A percentile compares a stretch with the other conserved stretches of the same genome.
Conservation (phyloP, 1,140 invertebrate species). For the Pinna nobilis region DNA sequence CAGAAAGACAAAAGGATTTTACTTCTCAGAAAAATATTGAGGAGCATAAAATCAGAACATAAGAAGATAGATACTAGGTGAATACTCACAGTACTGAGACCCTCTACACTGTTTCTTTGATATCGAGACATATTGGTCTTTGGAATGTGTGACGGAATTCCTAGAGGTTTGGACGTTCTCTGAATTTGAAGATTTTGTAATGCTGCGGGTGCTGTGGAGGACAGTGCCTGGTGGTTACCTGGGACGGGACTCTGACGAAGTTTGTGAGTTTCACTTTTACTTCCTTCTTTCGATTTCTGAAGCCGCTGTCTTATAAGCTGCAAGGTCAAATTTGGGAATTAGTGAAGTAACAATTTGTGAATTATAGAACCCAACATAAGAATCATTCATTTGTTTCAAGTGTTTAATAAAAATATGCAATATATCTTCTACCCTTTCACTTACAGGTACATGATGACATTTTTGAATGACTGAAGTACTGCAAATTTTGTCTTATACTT, state of each 20-base stretch:
- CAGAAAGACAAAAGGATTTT: too few relatives aligned
- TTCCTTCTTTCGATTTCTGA: slow-evolving; percentile 68
- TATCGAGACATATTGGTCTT: slow-evolving; percentile 79
- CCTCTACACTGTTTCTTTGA: slow-evolving; percentile 85
- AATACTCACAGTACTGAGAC: slow-evolving; percentile 81
- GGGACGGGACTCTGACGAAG: slow-evolving; percentile 67
- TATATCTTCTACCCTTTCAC: too few relatives aligned
- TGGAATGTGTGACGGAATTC: slow-evolving; percentile 77
- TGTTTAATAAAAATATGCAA: too few relatives aligned
- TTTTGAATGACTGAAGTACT: too few relatives aligned
- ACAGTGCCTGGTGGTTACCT: slow-evolving; percentile 68
- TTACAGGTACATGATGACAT: too few relatives aligned
- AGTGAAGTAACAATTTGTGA: background rate
- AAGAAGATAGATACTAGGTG: background rate
- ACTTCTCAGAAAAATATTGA: too few relatives aligned
- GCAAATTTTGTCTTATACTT: too few relatives aligned
- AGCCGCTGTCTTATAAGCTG: slow-evolving; percentile 64
- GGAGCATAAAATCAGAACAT: too few relatives aligned
- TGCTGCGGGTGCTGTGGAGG: slow-evolving; percentile 55
- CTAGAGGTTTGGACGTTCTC: slow-evolving; percentile 53
- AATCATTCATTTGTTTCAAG: background rate
- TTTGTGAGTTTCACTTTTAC: slow-evolving; percentile 54
- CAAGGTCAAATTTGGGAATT: slow-evolving; percentile 10
- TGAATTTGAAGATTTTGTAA: slow-evolving; percentile 39
- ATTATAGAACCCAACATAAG: background rate